These are phyloP conservation scores for Oryzias javanicus DNA, from an alignment of 2,113 vertebrate species.

Conservation along the genomic window DNA sequence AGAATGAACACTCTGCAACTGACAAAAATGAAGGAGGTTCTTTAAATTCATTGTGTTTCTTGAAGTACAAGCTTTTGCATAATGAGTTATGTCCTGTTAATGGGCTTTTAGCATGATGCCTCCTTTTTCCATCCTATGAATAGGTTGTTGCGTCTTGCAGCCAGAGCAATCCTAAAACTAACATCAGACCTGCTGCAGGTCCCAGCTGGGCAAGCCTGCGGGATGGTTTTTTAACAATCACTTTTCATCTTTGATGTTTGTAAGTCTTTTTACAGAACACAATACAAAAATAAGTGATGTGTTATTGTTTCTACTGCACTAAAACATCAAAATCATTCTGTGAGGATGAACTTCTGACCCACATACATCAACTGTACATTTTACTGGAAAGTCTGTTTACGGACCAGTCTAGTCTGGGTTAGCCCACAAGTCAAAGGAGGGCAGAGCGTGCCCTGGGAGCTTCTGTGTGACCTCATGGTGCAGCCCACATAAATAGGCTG, in stretches of 20 bases:
- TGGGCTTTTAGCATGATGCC: constrained; percentile 46
- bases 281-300: constrained; percentile 10
- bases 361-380: constrained; percentile 30
- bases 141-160: constrained; percentile 59
- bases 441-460: constrained; percentile 9
- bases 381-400: constrained; percentile 30
- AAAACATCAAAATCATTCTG: background rate
- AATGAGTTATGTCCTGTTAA: constrained; percentile 54
- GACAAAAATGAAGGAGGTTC: background rate
- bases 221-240: constrained; percentile 41
- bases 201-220: constrained; percentile 18
- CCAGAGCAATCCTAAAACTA: constrained; percentile 34
- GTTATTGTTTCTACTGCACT: constrained; percentile 5
- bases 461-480: constrained; percentile 32
- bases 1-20: too few relatives aligned
- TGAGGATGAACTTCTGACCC: constrained; percentile 19
- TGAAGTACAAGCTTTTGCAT: constrained; percentile 39
- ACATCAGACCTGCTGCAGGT: constrained; percentile 19
- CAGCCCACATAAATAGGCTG: constrained; percentile 30
- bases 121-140: constrained; percentile 14
- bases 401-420: constrained; percentile 12
- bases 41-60: constrained; percentile 22
- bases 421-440: constrained; percentile 15
- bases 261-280: constrained; percentile 27
- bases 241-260: constrained; percentile 27